These are phyloP conservation scores for Manacus vitellinus DNA, from an alignment of 2,113 vertebrate species.

Conservation along the genomic window DNA sequence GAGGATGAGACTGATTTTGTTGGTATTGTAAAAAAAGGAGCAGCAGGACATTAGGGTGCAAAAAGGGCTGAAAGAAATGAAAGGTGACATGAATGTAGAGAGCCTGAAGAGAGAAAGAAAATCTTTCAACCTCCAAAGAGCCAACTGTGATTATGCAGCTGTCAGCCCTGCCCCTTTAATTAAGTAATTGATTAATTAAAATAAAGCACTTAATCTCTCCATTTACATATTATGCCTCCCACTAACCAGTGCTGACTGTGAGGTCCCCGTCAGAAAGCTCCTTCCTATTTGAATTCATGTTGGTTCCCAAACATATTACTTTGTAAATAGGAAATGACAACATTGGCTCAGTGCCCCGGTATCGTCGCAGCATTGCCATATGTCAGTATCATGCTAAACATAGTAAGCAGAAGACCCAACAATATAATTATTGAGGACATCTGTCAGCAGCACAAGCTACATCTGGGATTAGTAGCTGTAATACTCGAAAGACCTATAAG, in stretches of 20 bases:
- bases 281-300: slow-evolving; percentile 52
- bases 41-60: background rate
- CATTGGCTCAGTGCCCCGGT: slow-evolving; percentile 53
- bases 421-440: slow-evolving; percentile 75
- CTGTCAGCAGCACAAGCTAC: slow-evolving; percentile 65
- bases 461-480: slow-evolving; percentile 70
- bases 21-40: slow-evolving; percentile 8
- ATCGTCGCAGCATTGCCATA: slow-evolving; percentile 53
- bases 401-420: slow-evolving; percentile 63
- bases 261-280: slow-evolving; percentile 42
- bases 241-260: background rate
- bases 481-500: slow-evolving; percentile 49
- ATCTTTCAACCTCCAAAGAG: slow-evolving; percentile 23
- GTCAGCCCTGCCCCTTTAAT: slow-evolving; percentile 63
- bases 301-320: slow-evolving; percentile 67
- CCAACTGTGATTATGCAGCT: slow-evolving; percentile 56
- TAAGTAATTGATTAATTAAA: slow-evolving; percentile 73
- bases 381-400: slow-evolving; percentile 69
- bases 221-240: slow-evolving; percentile 59
- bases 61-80: background rate
- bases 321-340: slow-evolving; percentile 72
- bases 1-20: background rate
- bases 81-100: slow-evolving; percentile 22
- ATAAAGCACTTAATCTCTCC: slow-evolving; percentile 68
- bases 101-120: slow-evolving; percentile 41